Evolutionary conservation across 2,888 invertebrate genomes (phyloP).

Genomic region (Bellardia pandia): DNA sequence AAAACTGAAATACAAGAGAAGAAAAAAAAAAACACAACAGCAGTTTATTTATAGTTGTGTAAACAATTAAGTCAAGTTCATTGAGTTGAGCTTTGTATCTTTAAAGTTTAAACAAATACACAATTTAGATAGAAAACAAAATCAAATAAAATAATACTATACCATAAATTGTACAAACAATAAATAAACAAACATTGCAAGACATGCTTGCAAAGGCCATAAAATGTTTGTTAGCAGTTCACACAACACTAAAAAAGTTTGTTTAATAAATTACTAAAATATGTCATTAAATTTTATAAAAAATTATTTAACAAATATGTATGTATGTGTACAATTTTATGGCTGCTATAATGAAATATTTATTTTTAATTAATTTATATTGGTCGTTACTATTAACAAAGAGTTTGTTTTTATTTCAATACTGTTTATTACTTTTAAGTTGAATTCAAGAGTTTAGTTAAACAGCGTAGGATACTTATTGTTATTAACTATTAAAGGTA

Average conservation of each 20-base stretch:
- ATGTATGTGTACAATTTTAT: neutral
- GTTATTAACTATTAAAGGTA: too few relatives aligned
- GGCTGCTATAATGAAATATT: conserved; percentile 37
- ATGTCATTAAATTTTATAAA: conserved; percentile 41
- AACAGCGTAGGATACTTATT: neutral
- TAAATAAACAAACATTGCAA: neutral
- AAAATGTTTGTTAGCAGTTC: conserved; percentile 48
- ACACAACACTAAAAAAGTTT: conserved; percentile 40
- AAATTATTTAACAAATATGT: neutral
- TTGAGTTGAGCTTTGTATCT: conserved; percentile 46
- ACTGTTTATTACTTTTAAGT: too few relatives aligned
- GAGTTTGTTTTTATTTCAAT: neutral
- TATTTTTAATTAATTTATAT: conserved; percentile 57
- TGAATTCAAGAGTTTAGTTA: too few relatives aligned
- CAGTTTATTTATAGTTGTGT: conserved; percentile 42
- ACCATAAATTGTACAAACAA: conserved; percentile 3
- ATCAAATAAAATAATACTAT: neutral
- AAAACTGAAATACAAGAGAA: conserved; percentile 12
- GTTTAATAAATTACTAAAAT: conserved; percentile 41
- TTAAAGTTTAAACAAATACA: conserved; percentile 3
- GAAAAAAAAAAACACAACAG: conserved; percentile 2
- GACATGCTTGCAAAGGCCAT: conserved; percentile 45
- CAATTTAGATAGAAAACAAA: conserved; percentile 1
- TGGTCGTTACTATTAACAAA: conserved; percentile 27
- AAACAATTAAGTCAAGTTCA: conserved; percentile 69